phyloP scores from a whole-genome alignment of 2,888 invertebrate genomes.

The Drosophila lutescens region DNA sequence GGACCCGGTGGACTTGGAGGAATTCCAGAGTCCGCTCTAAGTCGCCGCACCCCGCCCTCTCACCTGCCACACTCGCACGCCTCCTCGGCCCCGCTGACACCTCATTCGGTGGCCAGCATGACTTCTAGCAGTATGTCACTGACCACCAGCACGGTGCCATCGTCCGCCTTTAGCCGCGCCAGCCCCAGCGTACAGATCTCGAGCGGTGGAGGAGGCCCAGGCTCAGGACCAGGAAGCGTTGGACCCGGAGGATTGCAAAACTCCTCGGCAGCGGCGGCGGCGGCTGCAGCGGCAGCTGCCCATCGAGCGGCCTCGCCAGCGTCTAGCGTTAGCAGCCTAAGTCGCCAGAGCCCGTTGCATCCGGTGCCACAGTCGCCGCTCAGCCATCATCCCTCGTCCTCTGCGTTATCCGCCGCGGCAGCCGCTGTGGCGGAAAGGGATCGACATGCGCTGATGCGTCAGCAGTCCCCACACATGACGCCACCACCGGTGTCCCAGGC shows the following conservation, averaged over 20 bases:
- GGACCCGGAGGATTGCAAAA: conserved; percentile 64
- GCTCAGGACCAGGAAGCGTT: conserved; percentile 65
- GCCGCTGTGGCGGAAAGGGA: conserved; percentile 84
- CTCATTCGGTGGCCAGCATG: conserved; percentile 72
- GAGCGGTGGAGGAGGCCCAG: conserved; percentile 47
- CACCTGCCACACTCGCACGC: conserved; percentile 81
- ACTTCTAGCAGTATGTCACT: conserved; percentile 67
- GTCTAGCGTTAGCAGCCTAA: conserved; percentile 82
- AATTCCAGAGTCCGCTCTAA: conserved; percentile 81
- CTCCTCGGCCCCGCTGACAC: conserved; percentile 73
- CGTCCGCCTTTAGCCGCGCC: conserved; percentile 84
- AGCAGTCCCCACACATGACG: conserved; percentile 85
- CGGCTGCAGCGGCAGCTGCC: conserved; percentile 75
- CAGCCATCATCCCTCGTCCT: conserved; percentile 84
- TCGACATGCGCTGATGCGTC: conserved; percentile 83
- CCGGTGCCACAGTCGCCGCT: conserved; percentile 84
- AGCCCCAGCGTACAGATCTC: conserved; percentile 84
- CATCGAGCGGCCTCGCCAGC: conserved; percentile 84
- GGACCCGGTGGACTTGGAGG: conserved; percentile 82
- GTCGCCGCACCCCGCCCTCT: conserved; percentile 83
- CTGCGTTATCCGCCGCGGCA: conserved; percentile 84
- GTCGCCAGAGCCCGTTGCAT: conserved; percentile 84
- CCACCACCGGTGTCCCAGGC: conserved; percentile 85
- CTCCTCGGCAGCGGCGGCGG: conserved; percentile 69
- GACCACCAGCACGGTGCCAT: conserved; percentile 82